These are phyloP conservation scores for Myopa testacea DNA, from an alignment of 2,888 invertebrate species.

Conservation along the genomic window DNA sequence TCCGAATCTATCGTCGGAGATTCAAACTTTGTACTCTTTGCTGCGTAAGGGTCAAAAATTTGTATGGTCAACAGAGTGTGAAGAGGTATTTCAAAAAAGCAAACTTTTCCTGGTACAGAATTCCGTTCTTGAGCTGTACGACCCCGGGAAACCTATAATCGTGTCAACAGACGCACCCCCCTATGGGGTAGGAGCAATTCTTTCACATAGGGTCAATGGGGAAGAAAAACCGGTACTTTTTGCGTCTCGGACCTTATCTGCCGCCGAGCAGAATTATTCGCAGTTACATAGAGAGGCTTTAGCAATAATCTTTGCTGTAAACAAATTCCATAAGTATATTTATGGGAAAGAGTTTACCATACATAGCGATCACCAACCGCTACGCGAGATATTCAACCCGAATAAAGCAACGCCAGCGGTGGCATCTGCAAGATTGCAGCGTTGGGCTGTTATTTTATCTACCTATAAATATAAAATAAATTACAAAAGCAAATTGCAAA, in stretches of 20 bases:
- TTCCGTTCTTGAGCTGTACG: no score
- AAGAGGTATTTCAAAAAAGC: background rate
- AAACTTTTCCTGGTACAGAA: no score
- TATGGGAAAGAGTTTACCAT: no score
- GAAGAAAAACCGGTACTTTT: conserved; percentile 36
- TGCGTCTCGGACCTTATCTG: conserved; percentile 31
- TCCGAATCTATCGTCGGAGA: conserved; percentile 22
- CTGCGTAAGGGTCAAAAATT: conserved; percentile 10
- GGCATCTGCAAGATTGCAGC: conserved; percentile 29
- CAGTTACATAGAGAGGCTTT: conserved; percentile 34
- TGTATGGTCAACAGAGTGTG: background rate
- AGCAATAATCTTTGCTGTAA: no score
- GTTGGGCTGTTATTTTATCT: conserved; percentile 32
- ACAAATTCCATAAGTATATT: no score
- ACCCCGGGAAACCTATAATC: no score
- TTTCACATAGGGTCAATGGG: conserved; percentile 9
- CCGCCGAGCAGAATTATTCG: conserved; percentile 37
- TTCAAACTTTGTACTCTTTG: conserved; percentile 10
- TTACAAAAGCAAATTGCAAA: no score
- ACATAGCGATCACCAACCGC: no score
- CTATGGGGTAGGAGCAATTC: no score
- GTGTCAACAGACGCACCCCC: no score
- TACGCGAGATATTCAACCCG: no score
- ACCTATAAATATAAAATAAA: no score
- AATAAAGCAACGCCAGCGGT: conserved; percentile 14